Percentiles rank a stretch among this genome's conserved stretches.
These are phyloP conservation scores for Thymelicus sylvestris DNA, from an alignment of 2,888 invertebrate species.

Conservation along the genomic window DNA sequence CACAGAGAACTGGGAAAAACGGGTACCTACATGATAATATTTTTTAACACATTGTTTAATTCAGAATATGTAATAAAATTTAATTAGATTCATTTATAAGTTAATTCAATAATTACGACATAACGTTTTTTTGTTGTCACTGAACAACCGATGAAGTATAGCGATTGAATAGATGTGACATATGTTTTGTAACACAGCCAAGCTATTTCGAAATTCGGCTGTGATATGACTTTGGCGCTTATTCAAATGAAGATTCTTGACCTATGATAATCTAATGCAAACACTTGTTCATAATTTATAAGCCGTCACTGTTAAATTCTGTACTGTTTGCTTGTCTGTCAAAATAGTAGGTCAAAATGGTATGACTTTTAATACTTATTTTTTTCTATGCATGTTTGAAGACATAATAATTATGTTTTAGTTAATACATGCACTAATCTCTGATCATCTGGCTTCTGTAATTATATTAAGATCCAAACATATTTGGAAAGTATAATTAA, in stretches of 20 bases:
- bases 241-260: conserved; percentile 71
- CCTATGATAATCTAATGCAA: conserved; percentile 48
- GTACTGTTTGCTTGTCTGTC: conserved; percentile 16
- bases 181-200: conserved; percentile 68
- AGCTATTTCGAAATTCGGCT: conserved; percentile 68
- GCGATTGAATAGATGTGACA: conserved; percentile 18
- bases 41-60: not conserved
- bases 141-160: conserved; percentile 6
- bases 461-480: too few relatives aligned
- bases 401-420: too few relatives aligned
- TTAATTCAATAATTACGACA: not conserved
- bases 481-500: too few relatives aligned
- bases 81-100: not conserved
- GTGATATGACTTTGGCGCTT: conserved; percentile 69
- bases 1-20: too few relatives aligned
- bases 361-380: conserved; percentile 22
- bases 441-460: too few relatives aligned
- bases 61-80: not conserved
- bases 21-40: too few relatives aligned
- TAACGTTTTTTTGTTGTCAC: not conserved
- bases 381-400: conserved; percentile 16
- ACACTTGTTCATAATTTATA: conserved; percentile 31
- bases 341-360: conserved; percentile 24
- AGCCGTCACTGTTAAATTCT: not conserved
- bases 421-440: too few relatives aligned